Base-by-base conservation (phyloP, 37 sponge, comb jelly and placozoan genomes). In the Corticium candelabrum region DNA sequence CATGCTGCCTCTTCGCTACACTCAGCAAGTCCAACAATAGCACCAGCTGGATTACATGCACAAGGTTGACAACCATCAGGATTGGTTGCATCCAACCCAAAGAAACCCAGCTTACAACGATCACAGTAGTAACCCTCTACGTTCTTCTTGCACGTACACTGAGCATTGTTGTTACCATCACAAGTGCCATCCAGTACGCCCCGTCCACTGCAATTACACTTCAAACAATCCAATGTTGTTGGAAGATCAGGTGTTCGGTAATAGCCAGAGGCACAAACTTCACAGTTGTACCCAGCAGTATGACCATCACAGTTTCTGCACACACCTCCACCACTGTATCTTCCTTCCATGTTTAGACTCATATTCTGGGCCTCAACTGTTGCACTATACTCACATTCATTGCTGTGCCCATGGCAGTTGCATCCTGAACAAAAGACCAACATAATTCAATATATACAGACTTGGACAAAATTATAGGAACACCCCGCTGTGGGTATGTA, bases 261-360 rank as follows among this genome's bases (percentile, higher is more conserved):
- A 32, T 29, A 34, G 73, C 31, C 5, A 29, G 73, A 34, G 31
- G 73, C 73, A 32, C 73, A 70, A 5, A 5, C 73, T 5, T 70
- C 35, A 34, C 73, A 70, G 73, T 70, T 70, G 73, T 70, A 30
- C 21, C 73, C 73, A 7, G 31, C 73, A 7, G 73, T 70, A 32
- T 70, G 5, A 32, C 21, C 73, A 4, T 4, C 5, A 70, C 73
- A 70, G 73, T 70, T 70, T 7, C 31, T 29, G 36, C 73, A 70
- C 31, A 70, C 73, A 4, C 73, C 73, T 29, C 31, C 29, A 32
- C 73, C 73, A 32, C 62, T 50, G 62, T 50, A 50, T 11, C 62
- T 11, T 27, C 62, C 62, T 50, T 50, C 62, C 15, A 50, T 11
- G 21, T 50, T 50, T 11, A 50, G 62, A 50, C 62, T 50, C 62